Evolutionary conservation across 2,888 invertebrate genomes (phyloP).

Genomic region (Lasioglossum leucozonium): DNA sequence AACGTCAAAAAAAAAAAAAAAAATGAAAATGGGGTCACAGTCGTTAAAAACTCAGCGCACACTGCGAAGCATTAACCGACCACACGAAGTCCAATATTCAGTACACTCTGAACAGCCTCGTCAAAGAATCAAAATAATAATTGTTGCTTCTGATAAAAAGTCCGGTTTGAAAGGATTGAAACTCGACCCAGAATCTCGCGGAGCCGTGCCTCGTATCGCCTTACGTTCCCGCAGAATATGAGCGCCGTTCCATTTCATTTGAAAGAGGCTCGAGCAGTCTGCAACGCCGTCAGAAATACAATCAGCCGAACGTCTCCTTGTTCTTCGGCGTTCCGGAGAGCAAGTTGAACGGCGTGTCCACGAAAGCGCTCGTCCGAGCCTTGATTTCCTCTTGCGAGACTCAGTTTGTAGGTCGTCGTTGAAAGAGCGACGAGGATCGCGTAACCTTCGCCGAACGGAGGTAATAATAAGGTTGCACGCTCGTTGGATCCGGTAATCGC

Average conservation of each 20-base stretch:
- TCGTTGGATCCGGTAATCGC: slow-evolving; percentile 55
- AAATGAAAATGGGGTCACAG: background rate
- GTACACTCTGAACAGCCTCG: background rate
- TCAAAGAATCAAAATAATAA: background rate
- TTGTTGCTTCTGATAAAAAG: background rate
- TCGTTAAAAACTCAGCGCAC: background rate
- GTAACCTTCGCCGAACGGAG: slow-evolving; percentile 64
- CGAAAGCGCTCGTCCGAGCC: background rate
- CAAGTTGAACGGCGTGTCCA: background rate
- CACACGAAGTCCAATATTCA: background rate
- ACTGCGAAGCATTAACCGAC: background rate
- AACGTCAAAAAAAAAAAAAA: too few species aligned
- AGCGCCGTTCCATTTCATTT: background rate
- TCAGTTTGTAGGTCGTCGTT: slow-evolving; percentile 44
- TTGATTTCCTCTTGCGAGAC: slow-evolving; percentile 29
- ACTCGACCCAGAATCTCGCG: background rate
- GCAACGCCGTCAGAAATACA: background rate
- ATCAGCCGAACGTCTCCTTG: slow-evolving; percentile 3
- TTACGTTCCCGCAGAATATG: background rate
- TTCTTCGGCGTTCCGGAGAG: background rate
- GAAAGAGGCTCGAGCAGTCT: background rate
- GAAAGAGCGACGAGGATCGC: slow-evolving; percentile 55
- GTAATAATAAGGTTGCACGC: slow-evolving; percentile 62
- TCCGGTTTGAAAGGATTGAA: background rate
- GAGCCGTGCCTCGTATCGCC: background rate